These are phyloP conservation scores for Apteryx mantelli DNA, from an alignment of 2,113 vertebrate species.

Conservation along the genomic window DNA sequence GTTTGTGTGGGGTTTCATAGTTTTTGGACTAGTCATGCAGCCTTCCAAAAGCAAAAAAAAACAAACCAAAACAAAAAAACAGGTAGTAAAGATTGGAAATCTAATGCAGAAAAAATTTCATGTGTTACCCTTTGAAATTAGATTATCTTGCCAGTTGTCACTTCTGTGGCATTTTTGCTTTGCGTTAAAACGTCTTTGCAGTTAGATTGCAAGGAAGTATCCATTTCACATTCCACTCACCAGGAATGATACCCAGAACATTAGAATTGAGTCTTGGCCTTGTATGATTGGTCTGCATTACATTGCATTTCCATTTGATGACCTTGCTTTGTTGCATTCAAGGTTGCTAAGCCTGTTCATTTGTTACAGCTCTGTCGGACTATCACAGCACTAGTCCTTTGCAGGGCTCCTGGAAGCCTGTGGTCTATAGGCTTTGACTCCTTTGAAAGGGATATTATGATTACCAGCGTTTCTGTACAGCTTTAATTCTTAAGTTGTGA, in stretches of 20 bases:
- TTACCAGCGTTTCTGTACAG: background rate
- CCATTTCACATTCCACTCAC: background rate
- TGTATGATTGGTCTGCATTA: background rate
- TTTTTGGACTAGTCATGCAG: background rate
- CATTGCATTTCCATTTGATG: background rate
- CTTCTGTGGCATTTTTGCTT: background rate
- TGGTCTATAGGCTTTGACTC: background rate
- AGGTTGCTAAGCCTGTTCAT: background rate
- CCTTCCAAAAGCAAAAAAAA: background rate
- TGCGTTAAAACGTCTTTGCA: background rate
- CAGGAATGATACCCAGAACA: background rate
- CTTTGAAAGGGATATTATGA: background rate
- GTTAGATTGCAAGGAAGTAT: background rate
- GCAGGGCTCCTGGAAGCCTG: background rate
- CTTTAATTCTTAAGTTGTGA: background rate
- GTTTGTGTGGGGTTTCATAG: background rate
- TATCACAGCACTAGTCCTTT: background rate
- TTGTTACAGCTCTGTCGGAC: background rate
- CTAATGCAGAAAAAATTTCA: background rate
- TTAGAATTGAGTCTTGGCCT: background rate
- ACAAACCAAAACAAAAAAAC: too few relatives aligned
- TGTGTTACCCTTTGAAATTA: background rate
- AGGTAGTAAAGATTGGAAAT: background rate
- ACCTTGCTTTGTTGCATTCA: background rate
- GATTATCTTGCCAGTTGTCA: background rate